Base-by-base conservation (phyloP, 2,113 vertebrate species). In the Chroicocephalus ridibundus region DNA sequence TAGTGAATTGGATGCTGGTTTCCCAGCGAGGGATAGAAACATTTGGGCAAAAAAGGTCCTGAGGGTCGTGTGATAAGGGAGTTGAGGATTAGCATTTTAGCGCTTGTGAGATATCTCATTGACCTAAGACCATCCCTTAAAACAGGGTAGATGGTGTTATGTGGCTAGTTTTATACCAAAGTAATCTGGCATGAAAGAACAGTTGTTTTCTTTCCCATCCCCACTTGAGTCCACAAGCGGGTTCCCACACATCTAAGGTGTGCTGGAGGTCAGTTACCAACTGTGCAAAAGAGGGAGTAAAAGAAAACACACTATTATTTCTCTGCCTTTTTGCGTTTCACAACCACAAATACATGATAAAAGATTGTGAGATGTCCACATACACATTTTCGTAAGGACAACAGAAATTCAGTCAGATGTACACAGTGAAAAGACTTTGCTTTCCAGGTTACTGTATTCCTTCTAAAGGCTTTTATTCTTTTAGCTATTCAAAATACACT, bases 21-120 rank as follows among this genome's bases (percentile, higher is more conserved):
- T 81, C n/a, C 52, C 36, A 58, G 5, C 1, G 0, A 72, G 31
- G 0, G 0, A 10, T 44, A 86, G 13, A 51, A 29, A 9, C 10
- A 82, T 80, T 40, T 38, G 27, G n/a, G 5, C 5, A 47, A 74
- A 91, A 91, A 69, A 88, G 3, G 0, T 15, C 15, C 54, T 57
- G 57, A 57, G 32, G 24, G 27, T 69, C 27, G 11, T 58, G 4
- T 38, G 31, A 40, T 54, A 54, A 85, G 3, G 18, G 31, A 87
- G 16, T 14, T 64, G 21, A 62, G 79, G 66, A 76, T 46, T 13
- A 72, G 7, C 9, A 14, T 72, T 91, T 83, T 40, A 57, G 11
- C 3, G 9, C 64, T 47, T 60, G 13, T 38, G 22, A 68, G 58
- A 25, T 64, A 75, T 34, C 31, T 77, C 62, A 26, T 0, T 72